Evolutionary conservation across 2,888 invertebrate genomes (phyloP).

Genomic region (Heliconius ismenius): DNA sequence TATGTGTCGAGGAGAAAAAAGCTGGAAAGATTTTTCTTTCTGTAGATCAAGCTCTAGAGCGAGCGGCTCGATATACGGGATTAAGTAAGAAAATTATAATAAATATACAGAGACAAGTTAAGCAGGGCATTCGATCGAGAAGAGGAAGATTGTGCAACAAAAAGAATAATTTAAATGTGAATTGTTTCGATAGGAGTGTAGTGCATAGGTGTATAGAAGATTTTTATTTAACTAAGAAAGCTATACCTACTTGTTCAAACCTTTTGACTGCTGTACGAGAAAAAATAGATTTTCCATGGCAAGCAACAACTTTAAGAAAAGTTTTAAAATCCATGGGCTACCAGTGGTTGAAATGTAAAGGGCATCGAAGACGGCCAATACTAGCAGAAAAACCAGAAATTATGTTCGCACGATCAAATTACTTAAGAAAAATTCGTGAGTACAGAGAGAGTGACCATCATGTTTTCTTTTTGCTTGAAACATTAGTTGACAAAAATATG

Average conservation of each 20-base stretch:
- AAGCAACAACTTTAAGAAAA: slow-evolving; percentile 38
- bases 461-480: slow-evolving; percentile 38
- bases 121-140: slow-evolving; percentile 29
- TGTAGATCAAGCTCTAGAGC: slow-evolving; percentile 36
- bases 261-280: slow-evolving; percentile 35
- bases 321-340: slow-evolving; percentile 41
- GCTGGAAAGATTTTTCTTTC: slow-evolving; percentile 29
- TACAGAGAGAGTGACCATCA: slow-evolving; percentile 35
- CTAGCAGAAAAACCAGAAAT: slow-evolving; percentile 38
- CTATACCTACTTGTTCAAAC: slow-evolving; percentile 37
- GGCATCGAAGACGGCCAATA: slow-evolving; percentile 33
- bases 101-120: slow-evolving; percentile 34
- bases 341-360: slow-evolving; percentile 40
- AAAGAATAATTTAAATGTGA: slow-evolving; percentile 33
- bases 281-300: slow-evolving; percentile 40
- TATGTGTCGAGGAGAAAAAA: slow-evolving; percentile 36
- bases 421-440: slow-evolving; percentile 34
- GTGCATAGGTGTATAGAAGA: slow-evolving; percentile 37
- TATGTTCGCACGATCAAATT: slow-evolving; percentile 33
- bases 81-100: slow-evolving; percentile 37
- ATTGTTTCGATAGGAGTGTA: slow-evolving; percentile 37
- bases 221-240: slow-evolving; percentile 36
- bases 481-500: slow-evolving; percentile 34
- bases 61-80: slow-evolving; percentile 36
- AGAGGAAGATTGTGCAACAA: slow-evolving; percentile 25